Base-by-base conservation (phyloP, 2,888 invertebrate genomes). In the Pyrrhia umbra region DNA sequence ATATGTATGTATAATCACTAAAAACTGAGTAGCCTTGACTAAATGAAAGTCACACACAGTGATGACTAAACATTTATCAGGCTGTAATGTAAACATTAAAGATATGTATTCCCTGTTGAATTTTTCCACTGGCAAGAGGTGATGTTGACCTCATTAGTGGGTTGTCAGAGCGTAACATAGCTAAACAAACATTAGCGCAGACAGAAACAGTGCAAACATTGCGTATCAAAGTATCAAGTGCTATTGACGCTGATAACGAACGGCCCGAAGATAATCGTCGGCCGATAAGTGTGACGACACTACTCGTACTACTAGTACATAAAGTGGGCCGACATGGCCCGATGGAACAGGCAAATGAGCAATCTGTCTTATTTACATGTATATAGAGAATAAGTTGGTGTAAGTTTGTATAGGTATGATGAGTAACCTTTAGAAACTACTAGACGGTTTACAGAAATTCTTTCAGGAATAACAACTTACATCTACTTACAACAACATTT, bases 151-250 rank as follows among this genome's bases (percentile, higher is more conserved):
- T 89, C 83, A 88, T 90, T 89, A 84, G 79, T 59, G 75, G 50
- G 81, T 81, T 85, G 82, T 82, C 86, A 88, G 85, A 87, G 81
- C 82, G 79, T 83, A 80, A 79, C 85, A 84, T 86, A 82, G 79
- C 81, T 86, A 82, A 82, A 83, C 88, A 90, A 93, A 92, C 88
- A 91, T 91, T 91, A 89, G 85, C 85, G 83, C 89, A 93, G 90
- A 91, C 93, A 82, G 85, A 84, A 91, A 88, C 83, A 85, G 85
- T 88, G 87, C 85, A 89, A 90, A 88, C 88, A 82, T 83, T 85
- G 85, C 86, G 85, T 90, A 88, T 90, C 90, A 85, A 85, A 85
- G 85, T 89, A 88, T 90, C 89, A 86, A 88, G 86, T 86, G 86
- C 83, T 89, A 87, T 89, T 86, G 79, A 75, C 46, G 52, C 70